Evolutionary conservation across 2,797 vertebrate species (phyloP).

Genomic region (Luscinia luscinia): DNA sequence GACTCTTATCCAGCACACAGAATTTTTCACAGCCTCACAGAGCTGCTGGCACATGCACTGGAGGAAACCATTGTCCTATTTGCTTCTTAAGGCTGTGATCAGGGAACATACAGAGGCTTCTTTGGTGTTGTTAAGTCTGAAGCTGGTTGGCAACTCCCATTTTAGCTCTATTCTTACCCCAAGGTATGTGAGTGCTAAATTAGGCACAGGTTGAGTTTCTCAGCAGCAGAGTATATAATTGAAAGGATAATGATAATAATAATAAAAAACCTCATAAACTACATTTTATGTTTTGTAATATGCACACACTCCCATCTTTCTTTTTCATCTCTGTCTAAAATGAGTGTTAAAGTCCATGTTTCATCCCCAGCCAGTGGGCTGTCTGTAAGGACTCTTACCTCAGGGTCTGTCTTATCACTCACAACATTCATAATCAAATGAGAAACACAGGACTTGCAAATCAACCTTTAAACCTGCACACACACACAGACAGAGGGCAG

Average conservation of each 20-base stretch:
- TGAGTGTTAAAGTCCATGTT: neutral
- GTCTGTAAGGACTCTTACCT: neutral
- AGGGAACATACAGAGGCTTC: neutral
- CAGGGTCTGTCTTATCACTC: neutral
- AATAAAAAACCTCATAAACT: neutral
- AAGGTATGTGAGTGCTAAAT: neutral
- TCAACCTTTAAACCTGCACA: neutral
- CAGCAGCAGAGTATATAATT: neutral
- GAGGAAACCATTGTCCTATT: neutral
- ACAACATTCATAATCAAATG: neutral
- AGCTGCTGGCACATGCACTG: rapidly evolving
- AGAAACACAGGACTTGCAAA: neutral
- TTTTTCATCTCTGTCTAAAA: neutral
- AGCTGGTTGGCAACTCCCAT: neutral
- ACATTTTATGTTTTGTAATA: neutral
- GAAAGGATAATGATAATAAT: neutral
- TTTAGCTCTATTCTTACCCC: neutral
- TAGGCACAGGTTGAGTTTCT: neutral
- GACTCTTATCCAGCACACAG: rapidly evolving
- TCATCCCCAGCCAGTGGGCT: neutral
- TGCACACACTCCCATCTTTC: neutral
- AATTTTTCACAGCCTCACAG: neutral
- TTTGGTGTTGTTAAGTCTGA: neutral
- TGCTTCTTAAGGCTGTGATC: neutral
- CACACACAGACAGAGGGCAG: neutral